Conservation (phyloP, 2,888 invertebrate species). For the Tinea pellionella region DNA sequence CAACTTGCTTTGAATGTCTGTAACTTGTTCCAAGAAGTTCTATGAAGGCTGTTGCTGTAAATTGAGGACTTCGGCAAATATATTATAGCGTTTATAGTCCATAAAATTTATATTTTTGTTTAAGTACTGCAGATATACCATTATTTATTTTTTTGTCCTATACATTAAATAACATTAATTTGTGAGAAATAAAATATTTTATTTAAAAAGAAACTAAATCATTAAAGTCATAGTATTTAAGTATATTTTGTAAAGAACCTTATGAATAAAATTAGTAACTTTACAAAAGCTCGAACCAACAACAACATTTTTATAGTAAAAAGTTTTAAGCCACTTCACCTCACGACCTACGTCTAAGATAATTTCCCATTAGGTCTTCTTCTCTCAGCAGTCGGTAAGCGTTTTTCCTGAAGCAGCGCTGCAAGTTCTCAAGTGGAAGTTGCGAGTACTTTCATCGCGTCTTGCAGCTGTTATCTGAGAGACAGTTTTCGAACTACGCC, state of each 20-base stretch:
- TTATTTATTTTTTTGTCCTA: too few relatives aligned
- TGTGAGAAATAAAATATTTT: too few relatives aligned
- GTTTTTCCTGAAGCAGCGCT: constrained; percentile 2
- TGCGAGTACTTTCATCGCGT: constrained; percentile 2
- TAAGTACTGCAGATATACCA: too few relatives aligned
- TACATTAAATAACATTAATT: too few relatives aligned
- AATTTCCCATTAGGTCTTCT: constrained; percentile 6
- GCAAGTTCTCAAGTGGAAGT: constrained; percentile 11
- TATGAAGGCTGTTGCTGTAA: not conserved
- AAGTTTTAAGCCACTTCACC: not conserved
- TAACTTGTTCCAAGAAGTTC: constrained; percentile 27
- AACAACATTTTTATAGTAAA: not conserved
- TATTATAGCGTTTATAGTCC: not conserved
- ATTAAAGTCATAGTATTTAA: too few relatives aligned
- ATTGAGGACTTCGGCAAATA: not conserved
- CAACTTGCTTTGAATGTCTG: constrained; percentile 11
- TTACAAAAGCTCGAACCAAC: not conserved
- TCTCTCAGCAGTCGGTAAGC: constrained; percentile 2
- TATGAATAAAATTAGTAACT: not conserved
- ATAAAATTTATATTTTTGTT: not conserved
- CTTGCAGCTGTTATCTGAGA: constrained; percentile 11
- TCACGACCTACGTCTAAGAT: not conserved
- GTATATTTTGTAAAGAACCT: too few relatives aligned
- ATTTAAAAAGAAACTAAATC: too few relatives aligned
- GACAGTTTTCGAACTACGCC: constrained; percentile 10